phyloP scores from a whole-genome alignment of 2,888 invertebrate genomes.

The Bombylius major region DNA sequence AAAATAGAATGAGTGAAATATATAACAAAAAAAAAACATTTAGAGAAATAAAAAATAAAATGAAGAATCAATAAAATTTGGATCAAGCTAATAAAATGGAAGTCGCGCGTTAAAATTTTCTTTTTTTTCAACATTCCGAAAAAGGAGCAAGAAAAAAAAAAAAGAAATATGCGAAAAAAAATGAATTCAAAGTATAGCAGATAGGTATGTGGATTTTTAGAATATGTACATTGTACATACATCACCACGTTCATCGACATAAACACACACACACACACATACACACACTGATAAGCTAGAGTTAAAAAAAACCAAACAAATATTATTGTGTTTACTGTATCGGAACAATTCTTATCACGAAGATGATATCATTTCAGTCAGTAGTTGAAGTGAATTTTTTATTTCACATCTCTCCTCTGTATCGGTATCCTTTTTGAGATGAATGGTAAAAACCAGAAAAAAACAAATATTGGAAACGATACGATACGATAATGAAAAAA shows the following conservation, averaged over 20 bases:
- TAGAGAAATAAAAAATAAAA: too few relatives aligned
- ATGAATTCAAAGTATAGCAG: too few relatives aligned
- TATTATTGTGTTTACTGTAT: neutral
- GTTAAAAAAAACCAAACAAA: neutral
- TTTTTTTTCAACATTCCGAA: too few relatives aligned
- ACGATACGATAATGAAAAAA: too few relatives aligned
- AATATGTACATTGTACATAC: too few relatives aligned
- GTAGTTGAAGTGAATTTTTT: neutral
- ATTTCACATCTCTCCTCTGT: neutral
- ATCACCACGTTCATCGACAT: neutral
- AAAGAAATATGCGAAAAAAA: too few relatives aligned
- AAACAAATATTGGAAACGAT: too few relatives aligned
- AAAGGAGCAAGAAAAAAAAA: too few relatives aligned
- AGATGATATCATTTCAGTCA: neutral
- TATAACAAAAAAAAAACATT: neutral
- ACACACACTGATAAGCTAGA: neutral
- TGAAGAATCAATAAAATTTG: neutral
- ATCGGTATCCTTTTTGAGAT: too few relatives aligned
- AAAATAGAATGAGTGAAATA: too few relatives aligned
- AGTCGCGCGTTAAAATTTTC: conserved; percentile 7
- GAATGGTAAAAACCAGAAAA: too few relatives aligned
- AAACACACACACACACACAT: neutral
- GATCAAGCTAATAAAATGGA: conserved; percentile 7
- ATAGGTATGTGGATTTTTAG: too few relatives aligned
- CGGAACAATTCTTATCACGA: neutral